Conservation (phyloP, 92 coral and sea anemone genomes). For the Bergia sp. region DNA sequence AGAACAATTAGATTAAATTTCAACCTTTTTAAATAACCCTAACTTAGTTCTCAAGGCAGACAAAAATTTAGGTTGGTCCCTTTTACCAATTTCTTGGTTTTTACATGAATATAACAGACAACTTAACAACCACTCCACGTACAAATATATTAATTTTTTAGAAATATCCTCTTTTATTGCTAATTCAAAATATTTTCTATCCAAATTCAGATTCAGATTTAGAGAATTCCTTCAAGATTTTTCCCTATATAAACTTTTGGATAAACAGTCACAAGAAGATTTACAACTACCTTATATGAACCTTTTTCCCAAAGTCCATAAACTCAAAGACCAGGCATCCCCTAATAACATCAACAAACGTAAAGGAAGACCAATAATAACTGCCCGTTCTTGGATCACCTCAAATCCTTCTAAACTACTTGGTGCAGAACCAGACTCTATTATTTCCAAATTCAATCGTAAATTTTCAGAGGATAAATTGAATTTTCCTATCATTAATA, state of each 20-base stretch:
- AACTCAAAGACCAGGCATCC: neutral
- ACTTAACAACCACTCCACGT: neutral
- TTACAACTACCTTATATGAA: neutral
- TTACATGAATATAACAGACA: neutral
- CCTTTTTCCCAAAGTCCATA: neutral
- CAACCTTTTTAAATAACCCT: neutral
- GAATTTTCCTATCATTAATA: constrained; percentile 50
- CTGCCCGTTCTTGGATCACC: constrained; percentile 54
- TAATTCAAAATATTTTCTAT: neutral
- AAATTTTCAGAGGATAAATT: constrained; percentile 23
- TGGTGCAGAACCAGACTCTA: constrained; percentile 48
- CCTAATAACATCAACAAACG: neutral
- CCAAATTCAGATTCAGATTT: neutral
- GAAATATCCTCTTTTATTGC: neutral
- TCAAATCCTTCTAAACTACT: constrained; percentile 47
- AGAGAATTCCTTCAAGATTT: neutral
- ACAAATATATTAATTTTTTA: neutral
- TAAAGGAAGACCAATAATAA: constrained; percentile 49
- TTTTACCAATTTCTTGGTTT: constrained; percentile 15
- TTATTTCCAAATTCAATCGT: constrained; percentile 41
- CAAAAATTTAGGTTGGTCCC: constrained; percentile 4
- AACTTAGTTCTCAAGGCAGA: neutral
- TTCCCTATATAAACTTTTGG: neutral
- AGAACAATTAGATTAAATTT: neutral
- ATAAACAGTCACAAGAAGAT: neutral